Conservation (phyloP, 2,113 vertebrate genomes). For the Ranitomeya imitator region DNA sequence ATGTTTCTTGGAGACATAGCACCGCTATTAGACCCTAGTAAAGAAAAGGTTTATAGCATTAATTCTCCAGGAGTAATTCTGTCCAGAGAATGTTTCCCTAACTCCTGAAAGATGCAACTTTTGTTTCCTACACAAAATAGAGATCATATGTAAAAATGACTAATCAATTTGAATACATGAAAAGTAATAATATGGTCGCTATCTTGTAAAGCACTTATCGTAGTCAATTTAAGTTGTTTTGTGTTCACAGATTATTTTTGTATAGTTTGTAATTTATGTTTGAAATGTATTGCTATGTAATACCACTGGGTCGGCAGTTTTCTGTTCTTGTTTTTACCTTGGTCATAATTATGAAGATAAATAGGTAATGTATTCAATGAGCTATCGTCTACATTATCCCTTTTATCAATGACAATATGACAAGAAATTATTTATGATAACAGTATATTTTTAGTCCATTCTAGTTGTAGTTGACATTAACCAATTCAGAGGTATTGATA, state of each 20-base stretch:
- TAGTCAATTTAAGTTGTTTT: neutral
- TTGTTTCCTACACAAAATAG: too few species aligned
- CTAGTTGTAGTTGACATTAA: neutral
- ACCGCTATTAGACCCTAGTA: neutral
- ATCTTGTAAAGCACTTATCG: neutral
- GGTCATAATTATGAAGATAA: neutral
- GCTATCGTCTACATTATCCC: neutral
- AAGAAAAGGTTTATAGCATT: neutral
- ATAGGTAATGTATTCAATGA: neutral
- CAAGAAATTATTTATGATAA: neutral
- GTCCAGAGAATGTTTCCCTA: too few species aligned
- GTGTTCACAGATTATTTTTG: neutral
- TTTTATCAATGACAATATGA: neutral
- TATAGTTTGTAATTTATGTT: neutral
- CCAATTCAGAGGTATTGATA: neutral
- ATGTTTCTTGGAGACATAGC: neutral
- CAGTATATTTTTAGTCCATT: neutral
- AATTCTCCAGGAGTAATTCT: neutral
- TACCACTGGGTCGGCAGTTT: slow-evolving; percentile 7
- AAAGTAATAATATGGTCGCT: neutral
- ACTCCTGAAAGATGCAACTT: too few species aligned
- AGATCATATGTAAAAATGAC: neutral
- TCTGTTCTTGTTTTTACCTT: neutral
- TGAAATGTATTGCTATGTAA: neutral
- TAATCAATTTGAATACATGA: neutral